Conservation (phyloP, 1,140 invertebrate genomes). For the Cepaea nemoralis region DNA sequence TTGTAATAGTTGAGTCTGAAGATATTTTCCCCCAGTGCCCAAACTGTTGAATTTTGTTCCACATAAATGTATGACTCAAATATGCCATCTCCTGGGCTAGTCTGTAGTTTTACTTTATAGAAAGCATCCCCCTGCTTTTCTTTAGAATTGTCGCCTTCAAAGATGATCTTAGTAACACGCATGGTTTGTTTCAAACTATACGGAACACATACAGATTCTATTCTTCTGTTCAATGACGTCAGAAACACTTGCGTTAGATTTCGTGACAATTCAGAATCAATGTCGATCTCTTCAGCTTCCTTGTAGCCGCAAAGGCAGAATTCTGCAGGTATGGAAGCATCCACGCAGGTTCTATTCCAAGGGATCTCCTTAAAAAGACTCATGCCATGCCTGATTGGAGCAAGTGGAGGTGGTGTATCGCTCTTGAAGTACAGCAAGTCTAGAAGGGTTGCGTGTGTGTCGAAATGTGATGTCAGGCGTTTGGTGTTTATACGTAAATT, state of each 20-base stretch:
- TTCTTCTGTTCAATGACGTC: neutral
- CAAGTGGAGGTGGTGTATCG: neutral
- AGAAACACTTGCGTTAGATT: neutral
- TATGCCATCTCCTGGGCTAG: neutral
- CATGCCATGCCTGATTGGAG: neutral
- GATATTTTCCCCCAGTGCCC: neutral
- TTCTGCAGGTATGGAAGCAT: conserved; percentile 7
- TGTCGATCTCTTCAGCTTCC: neutral
- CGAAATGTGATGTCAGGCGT: conserved; percentile 21
- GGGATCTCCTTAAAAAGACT: conserved; percentile 26
- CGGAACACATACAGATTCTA: neutral
- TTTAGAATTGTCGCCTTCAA: neutral
- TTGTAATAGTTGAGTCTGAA: too few relatives aligned
- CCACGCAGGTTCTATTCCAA: neutral
- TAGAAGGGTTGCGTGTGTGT: neutral
- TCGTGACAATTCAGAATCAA: neutral
- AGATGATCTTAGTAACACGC: neutral
- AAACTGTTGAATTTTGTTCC: neutral
- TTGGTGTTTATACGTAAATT: conserved; percentile 15
- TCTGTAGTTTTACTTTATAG: neutral
- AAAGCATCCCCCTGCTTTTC: neutral
- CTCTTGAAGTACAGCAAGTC: conserved; percentile 29
- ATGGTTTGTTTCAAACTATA: neutral
- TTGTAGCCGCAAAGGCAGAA: conserved; percentile 10
- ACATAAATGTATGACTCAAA: neutral